phyloP scores from a whole-genome alignment of 2,797 vertebrate genomes.

The Pogoniulus pusillus region DNA sequence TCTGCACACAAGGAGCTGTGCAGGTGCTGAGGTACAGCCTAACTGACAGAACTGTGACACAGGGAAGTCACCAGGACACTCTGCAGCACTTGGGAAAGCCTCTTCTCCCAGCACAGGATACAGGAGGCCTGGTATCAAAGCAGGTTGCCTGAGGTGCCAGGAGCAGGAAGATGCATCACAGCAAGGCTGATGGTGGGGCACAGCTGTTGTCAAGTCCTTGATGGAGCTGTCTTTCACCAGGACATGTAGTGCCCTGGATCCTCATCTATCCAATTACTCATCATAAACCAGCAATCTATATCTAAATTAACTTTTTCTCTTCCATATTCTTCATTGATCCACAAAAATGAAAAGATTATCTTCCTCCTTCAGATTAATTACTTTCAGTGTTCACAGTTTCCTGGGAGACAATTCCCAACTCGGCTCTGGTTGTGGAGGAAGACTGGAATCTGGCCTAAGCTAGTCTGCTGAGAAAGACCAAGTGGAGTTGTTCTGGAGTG shows the following conservation, averaged over 20 bases:
- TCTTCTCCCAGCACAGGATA: neutral
- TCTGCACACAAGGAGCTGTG: neutral
- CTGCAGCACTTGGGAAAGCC: neutral
- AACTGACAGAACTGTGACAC: rapidly evolving
- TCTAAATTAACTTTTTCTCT: neutral
- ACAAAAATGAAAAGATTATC: neutral
- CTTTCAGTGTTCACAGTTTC: neutral
- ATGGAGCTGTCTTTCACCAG: neutral
- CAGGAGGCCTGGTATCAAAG: too few species aligned
- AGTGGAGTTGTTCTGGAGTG: neutral
- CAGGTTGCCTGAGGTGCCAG: rapidly evolving
- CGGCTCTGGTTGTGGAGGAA: neutral
- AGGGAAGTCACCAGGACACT: neutral
- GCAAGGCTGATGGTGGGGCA: neutral
- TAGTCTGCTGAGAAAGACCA: neutral
- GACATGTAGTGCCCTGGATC: neutral
- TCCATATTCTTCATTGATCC: conserved; percentile 21
- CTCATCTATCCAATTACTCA: neutral
- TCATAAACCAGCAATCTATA: neutral
- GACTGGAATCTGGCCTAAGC: neutral
- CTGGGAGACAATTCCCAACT: neutral
- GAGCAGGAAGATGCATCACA: neutral
- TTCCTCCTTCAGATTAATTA: neutral
- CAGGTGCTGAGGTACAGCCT: neutral
- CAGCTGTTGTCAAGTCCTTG: neutral